Base-by-base conservation (phyloP, 2,113 vertebrate species). In the Rhinopomastus cyanomelas region DNA sequence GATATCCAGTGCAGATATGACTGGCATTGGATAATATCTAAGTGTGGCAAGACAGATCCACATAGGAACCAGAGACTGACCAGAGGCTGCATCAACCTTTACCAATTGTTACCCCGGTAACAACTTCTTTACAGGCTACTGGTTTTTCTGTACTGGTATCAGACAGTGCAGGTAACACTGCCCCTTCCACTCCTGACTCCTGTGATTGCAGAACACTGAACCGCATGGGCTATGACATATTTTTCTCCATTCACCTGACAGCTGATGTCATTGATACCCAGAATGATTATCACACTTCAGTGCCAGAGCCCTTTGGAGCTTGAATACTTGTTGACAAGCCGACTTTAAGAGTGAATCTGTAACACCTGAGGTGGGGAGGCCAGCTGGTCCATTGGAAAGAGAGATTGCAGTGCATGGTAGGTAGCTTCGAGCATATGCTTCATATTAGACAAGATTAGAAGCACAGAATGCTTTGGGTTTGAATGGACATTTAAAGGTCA, bases 1-100 rank as follows among this genome's bases (percentile, higher is more conserved):
- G 30, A 8, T 6, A 36, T 2, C 3, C 46, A 69, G n/a, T 29
- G 19, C 44, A 44, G 44, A 5, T 67, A 49, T 0, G 0, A 56
- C 4, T 49, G 5, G 4, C 32, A 6, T 8, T 77, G 21, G 49
- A 8, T 5, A 42, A 85, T 15, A 85, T 60, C 17, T 20, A 2
- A 92, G 10, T 49, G 27, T 77, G 56, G 26, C 25, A 77, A 85
- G 72, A 64, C 2, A 53, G 6, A 56, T 76, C 32, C 36, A 51
- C 29, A 16, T 2, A 66, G 37, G 36, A 60, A 79, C n/a, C n/a
- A 32, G 32, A 87, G 22, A 6, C 37, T 27, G 53, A 89, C 85
- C 5, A 30, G 46, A 73, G 16, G 11, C 15, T 72, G 15, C n/a
- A 46, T 44, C 36, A 13, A 4, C 57, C 15, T 69, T 76, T 37